Evolutionary conservation across 2,888 invertebrate genomes (phyloP).

Genomic region (Pyrrhosoma nymphula): DNA sequence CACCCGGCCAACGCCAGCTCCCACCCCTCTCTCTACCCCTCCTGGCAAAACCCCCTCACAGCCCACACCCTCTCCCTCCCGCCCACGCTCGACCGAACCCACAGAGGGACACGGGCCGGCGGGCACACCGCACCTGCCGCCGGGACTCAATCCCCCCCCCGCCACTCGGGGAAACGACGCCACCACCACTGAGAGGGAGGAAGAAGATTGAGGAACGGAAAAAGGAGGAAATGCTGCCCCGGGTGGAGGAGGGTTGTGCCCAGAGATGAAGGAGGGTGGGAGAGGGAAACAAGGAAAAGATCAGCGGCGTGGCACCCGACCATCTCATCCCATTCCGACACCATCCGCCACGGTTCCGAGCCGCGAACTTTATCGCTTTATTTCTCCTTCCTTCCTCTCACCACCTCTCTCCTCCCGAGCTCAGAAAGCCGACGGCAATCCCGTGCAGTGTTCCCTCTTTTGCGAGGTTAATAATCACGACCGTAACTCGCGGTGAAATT

Average conservation of each 20-base stretch:
- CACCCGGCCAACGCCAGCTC: neutral
- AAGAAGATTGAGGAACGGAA: slow-evolving; percentile 6
- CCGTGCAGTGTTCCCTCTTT: neutral
- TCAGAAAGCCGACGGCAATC: neutral
- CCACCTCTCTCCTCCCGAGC: too few relatives aligned
- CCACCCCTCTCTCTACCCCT: neutral
- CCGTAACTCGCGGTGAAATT: neutral
- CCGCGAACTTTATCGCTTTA: slow-evolving; percentile 26
- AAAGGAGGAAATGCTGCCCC: slow-evolving; percentile 14
- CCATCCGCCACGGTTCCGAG: neutral
- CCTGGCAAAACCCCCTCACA: neutral
- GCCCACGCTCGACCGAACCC: slow-evolving; percentile 53
- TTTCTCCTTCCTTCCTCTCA: neutral
- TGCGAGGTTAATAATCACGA: slow-evolving; percentile 35
- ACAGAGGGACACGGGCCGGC: slow-evolving; percentile 52
- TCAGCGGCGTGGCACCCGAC: neutral
- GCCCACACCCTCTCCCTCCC: neutral
- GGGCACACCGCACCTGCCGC: slow-evolving; percentile 63
- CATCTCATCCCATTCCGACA: neutral
- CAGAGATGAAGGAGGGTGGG: neutral
- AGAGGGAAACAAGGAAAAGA: neutral
- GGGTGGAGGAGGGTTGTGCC: neutral
- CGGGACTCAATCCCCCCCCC: slow-evolving; percentile 20
- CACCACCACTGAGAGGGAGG: neutral
- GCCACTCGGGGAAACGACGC: neutral